Evolutionary conservation across 2,113 vertebrate species (phyloP).

Genomic region (Corythornis cristatus): DNA sequence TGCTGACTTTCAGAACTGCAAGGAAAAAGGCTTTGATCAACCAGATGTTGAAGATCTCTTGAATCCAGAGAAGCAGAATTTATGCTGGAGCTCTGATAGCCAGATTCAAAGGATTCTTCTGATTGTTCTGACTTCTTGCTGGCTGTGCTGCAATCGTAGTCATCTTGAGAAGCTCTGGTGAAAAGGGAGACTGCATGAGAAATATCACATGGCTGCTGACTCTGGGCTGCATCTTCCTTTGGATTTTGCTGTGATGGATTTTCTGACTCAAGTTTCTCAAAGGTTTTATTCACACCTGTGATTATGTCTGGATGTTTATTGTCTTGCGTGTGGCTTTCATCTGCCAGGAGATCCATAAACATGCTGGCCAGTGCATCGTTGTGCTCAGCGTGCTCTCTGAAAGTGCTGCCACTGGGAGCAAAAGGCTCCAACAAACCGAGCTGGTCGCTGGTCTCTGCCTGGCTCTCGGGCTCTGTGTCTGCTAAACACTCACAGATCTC

Average conservation of each 20-base stretch:
- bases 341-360: conserved; percentile 64
- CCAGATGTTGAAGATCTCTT: background rate
- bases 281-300: background rate
- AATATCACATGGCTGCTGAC: background rate
- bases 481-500: conserved; percentile 33
- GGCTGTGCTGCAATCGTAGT: background rate
- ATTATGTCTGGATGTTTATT: background rate
- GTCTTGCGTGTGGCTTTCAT: background rate
- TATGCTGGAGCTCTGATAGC: conserved; percentile 23
- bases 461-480: background rate
- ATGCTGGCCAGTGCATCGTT: conserved; percentile 56
- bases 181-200: background rate
- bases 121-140: conserved; percentile 46
- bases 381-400: conserved; percentile 19
- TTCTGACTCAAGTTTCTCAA: background rate
- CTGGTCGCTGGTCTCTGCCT: background rate
- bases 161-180: background rate
- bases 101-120: conserved; percentile 52
- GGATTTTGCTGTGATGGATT: background rate
- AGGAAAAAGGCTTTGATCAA: background rate
- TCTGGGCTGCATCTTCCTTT: background rate
- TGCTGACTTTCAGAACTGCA: background rate
- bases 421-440: background rate
- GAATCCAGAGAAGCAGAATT: background rate
- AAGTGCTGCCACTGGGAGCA: background rate